Base-by-base conservation (phyloP, 2,797 vertebrate species). In the Pipistrellus nathusii region DNA sequence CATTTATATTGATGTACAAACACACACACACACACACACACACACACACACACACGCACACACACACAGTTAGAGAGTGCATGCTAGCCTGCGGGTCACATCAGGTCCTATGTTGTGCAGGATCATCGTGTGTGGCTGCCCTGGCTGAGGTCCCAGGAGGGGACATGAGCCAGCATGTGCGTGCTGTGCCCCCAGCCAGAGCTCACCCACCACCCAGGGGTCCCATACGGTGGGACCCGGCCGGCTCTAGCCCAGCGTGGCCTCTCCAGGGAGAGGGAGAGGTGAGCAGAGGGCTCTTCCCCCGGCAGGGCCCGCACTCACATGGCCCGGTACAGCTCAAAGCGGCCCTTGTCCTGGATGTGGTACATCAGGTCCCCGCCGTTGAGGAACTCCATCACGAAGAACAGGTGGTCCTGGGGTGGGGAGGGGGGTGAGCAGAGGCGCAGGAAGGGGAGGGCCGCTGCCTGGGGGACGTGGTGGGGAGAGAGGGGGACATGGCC, bases 361-460 rank as follows among this genome's bases (percentile, higher is more conserved):
- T 99, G 99, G 97, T 99, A 99, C 99, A 99, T 99, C 96, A 99
- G 97, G 96, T 99, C 99, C 3, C 99, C 99, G 38, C 99, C 99
- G 0, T 99, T 99, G 97, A 99, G 98, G 97, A 99, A 99, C 97
- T 99, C 99, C 99, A 99, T 99, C 64, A 99, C 99, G 20, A 99
- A 99, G 98, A 99, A 99, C 94, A 99, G 98, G 97, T 99, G 99
- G 90, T 99, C 99, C 99, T 99, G 98, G 96, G 35, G 76, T 64
- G 12, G 44, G 72, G 27, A 66, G 6, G 27, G 30, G 3, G 30
- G 76, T 84, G n/a, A 95, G 73, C 27, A 85, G 48, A 73, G 53
- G 75, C 69, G 51, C 41, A 77, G 32, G 18, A 15, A n/a, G 44
- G 44, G 44, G 38, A 41, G 38, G 38, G 38, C 38, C 38, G 38